Evolutionary conservation across 2,797 vertebrate species (phyloP).

Genomic region (Chiroxiphia lanceolata): DNA sequence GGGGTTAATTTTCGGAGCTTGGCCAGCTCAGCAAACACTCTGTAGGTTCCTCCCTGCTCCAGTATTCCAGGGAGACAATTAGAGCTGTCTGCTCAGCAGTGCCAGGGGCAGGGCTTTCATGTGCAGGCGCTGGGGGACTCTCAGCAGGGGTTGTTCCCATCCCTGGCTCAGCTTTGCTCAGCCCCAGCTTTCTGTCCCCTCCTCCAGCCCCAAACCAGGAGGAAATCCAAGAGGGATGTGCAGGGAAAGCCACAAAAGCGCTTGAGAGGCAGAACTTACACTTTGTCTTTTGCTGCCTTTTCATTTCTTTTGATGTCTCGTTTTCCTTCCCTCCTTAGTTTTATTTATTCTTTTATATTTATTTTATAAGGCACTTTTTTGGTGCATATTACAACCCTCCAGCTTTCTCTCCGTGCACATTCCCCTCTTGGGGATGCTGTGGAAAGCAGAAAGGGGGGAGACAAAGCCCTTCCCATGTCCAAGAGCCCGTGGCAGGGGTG

Average conservation of each 20-base stretch:
- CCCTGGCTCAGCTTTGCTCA: constrained; percentile 62
- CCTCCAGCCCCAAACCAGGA: constrained; percentile 16
- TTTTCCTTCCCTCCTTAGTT: constrained; percentile 22
- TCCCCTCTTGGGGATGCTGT: background rate
- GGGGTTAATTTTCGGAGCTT: background rate
- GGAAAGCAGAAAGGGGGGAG: rapidly evolving
- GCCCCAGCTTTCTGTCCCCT: constrained; percentile 25
- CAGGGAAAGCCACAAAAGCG: background rate
- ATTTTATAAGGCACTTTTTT: background rate
- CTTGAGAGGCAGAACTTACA: constrained; percentile 34
- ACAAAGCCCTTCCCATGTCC: background rate
- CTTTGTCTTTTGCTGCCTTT: constrained; percentile 28
- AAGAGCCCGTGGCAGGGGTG: rapidly evolving
- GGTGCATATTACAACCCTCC: background rate
- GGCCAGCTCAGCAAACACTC: background rate
- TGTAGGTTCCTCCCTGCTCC: background rate
- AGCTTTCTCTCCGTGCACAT: background rate
- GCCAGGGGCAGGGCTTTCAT: constrained; percentile 69
- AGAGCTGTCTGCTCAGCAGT: constrained; percentile 65
- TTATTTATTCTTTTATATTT: background rate
- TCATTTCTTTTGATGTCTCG: constrained; percentile 61
- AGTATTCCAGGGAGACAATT: constrained; percentile 66
- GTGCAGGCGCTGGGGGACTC: background rate
- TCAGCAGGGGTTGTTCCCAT: constrained; percentile 68
- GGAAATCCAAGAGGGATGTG: constrained; percentile 24